Evolutionary conservation across 2,113 vertebrate genomes (phyloP), one percentile per base, ranked within the genome.

Genomic region (Lamprologus ornatipinnis): DNA sequence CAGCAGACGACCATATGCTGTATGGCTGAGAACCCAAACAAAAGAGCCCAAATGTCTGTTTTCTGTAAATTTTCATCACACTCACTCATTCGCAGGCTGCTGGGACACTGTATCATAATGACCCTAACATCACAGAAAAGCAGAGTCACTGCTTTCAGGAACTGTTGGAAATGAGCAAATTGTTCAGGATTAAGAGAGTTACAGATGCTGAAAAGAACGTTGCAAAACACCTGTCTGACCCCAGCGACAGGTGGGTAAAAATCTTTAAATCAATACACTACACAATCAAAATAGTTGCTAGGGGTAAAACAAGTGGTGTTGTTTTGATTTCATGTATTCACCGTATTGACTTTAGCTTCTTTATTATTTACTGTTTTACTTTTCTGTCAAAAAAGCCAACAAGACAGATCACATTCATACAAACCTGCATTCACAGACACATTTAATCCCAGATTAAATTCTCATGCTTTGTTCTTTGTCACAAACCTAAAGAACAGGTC

Each of bases 341-440:
- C 9, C 0, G 26, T 49, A 31, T 78, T 78, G 42, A 12, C 1
- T 78, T 49, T 73, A 35, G 2, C 70, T 19, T 14, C 3, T 31
- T 80, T 26, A 33, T 33, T 28, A 81, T 31, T 17, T 70, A 26
- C 1, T 57, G 84, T 75, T 75, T 31, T 26, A 70, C 70, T 75
- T 47, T 35, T 55, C 47, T 31, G 8, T 78, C 14, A 54, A 60
- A 85, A 73, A 73, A 26, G 60, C 63, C 63, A 68, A 47, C 23
- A 8, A 47, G 26, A 81, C 7, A 57, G n/a, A 28, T 54, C 28
- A 65, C 55, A 55, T 49, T 83, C 31, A 53, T 6, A 19, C 68
- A 83, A 87, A 91, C 81, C 40, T 58, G 17, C 68, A 78, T 54
- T 81, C 3, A 58, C 10, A 68, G 26, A 53, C 42, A 28, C 47